Base-by-base conservation (phyloP, 2,888 invertebrate genomes). In the Pollenia labialis region DNA sequence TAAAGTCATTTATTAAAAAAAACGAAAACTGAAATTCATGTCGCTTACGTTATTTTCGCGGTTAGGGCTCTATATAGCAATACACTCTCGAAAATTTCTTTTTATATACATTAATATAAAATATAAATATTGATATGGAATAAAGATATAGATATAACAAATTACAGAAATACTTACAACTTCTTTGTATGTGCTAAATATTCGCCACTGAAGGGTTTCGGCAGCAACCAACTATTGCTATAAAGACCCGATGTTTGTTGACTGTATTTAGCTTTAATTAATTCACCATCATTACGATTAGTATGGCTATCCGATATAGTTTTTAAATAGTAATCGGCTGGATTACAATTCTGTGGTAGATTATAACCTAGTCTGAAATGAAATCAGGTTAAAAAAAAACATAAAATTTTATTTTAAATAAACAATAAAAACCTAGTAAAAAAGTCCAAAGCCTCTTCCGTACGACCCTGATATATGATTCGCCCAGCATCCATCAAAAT, bases 271-370 rank as follows among this genome's bases (percentile, higher is more conserved):
- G 87, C 83, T 58, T 91, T 89, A 4, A 93, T 88, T 14, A 90
- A 52, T n/a, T 90, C 88, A 0, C 92, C 91, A 23, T 91, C 90
- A 32, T 89, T 88, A 60, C 88, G 84, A 8, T 88, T 84, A 42
- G 94, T 92, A 7, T 94, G 91, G 1, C 94, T 92, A 14, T 94
- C 92, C 0, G 95, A 94, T 11, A 95, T 92, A 1, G 95, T 92
- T 44, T 95, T 94, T 4, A 98, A 96, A 92, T 96, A 97, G 93
- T 96, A 97, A 91, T 98, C 98, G 0, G 97, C 97, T 2, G 97
- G 96, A 93, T 98, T 98, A 94, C 95, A 98, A 42, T 96, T 96
- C 23, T 94, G 91, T 0, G 98, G 98, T 90, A 96, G 96, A 87
- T 94, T 93, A 89, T 95, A 95, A 88, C 95, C 95, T 80, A 96